These are phyloP conservation scores for Lethenteron camtschaticum DNA, from an alignment of 2,113 vertebrate genomes.

Conservation along the genomic window DNA sequence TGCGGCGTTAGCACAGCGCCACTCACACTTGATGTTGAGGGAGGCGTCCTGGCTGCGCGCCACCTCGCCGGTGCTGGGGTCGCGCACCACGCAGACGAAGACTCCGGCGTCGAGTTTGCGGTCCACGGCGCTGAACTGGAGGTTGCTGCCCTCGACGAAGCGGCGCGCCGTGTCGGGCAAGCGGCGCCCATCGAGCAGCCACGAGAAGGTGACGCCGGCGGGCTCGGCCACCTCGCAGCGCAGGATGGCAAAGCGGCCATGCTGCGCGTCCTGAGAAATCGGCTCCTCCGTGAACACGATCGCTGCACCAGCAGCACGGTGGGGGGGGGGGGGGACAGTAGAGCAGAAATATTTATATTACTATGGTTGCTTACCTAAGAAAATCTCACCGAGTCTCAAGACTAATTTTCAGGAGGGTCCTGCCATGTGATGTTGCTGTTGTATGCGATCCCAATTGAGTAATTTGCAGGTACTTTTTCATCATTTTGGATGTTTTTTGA, in stretches of 20 bases:
- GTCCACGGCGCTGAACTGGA: constrained; percentile 59
- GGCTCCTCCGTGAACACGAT: constrained; percentile 75
- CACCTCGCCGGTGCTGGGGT: constrained; percentile 24
- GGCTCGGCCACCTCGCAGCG: constrained; percentile 62
- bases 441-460: too few species aligned
- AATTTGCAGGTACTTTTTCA: too few species aligned
- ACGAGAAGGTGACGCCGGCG: constrained; percentile 22
- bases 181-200: constrained; percentile 35
- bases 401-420: too few species aligned
- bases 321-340: too few species aligned
- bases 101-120: constrained; percentile 41
- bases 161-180: constrained; percentile 38
- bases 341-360: too few species aligned
- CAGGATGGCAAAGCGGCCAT: constrained; percentile 74
- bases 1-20: background rate
- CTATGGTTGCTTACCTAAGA: too few species aligned
- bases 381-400: too few species aligned
- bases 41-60: constrained; percentile 42
- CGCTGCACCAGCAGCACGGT: constrained; percentile 10
- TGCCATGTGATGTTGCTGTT: too few species aligned
- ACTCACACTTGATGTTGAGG: constrained; percentile 98
- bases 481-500: too few species aligned
- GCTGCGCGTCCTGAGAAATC: constrained; percentile 71
- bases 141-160: constrained; percentile 59
- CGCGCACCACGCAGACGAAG: constrained; percentile 51